Percentiles rank a stretch among this genome's conserved stretches.
phyloP scores from a whole-genome alignment of 2,888 invertebrate genomes.

The Leptinotarsa haldemani region DNA sequence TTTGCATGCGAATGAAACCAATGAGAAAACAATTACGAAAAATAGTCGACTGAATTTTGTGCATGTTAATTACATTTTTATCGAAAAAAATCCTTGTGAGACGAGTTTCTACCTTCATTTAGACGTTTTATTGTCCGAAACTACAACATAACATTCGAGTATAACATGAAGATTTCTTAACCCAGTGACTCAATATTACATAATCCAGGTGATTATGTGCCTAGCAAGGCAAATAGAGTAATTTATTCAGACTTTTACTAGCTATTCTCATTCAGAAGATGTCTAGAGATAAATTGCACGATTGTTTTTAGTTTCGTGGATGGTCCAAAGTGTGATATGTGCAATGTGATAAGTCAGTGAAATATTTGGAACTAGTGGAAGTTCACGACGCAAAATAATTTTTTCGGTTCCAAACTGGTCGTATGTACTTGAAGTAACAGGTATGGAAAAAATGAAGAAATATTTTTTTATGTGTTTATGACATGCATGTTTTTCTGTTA shows the following conservation, averaged over 20 bases:
- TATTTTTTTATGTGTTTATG: too few relatives aligned
- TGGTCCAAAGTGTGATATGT: slow-evolving; percentile 12
- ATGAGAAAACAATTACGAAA: not conserved
- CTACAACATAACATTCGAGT: not conserved
- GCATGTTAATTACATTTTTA: not conserved
- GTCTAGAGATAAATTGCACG: slow-evolving; percentile 2
- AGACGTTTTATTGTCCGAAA: not conserved
- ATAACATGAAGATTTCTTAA: slow-evolving; percentile 11
- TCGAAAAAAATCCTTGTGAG: slow-evolving; percentile 6
- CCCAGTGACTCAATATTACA: slow-evolving; percentile 15
- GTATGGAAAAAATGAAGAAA: too few relatives aligned
- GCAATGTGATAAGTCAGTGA: slow-evolving; percentile 9
- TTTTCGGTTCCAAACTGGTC: not conserved
- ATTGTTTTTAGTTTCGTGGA: not conserved
- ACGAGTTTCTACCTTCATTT: not conserved
- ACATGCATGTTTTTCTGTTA: too few relatives aligned
- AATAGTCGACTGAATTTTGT: not conserved
- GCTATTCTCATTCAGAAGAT: slow-evolving; percentile 13
- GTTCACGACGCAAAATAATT: not conserved
- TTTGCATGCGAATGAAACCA: not conserved
- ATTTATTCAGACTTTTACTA: slow-evolving; percentile 14
- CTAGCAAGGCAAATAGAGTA: slow-evolving; percentile 18
- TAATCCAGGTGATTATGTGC: slow-evolving; percentile 15
- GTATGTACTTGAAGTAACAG: too few relatives aligned
- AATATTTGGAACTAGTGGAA: not conserved